Percentiles rank a stretch among this genome's conserved stretches.
phyloP scores from a whole-genome alignment of 2,888 invertebrate genomes.

The Nebria brevicollis region DNA sequence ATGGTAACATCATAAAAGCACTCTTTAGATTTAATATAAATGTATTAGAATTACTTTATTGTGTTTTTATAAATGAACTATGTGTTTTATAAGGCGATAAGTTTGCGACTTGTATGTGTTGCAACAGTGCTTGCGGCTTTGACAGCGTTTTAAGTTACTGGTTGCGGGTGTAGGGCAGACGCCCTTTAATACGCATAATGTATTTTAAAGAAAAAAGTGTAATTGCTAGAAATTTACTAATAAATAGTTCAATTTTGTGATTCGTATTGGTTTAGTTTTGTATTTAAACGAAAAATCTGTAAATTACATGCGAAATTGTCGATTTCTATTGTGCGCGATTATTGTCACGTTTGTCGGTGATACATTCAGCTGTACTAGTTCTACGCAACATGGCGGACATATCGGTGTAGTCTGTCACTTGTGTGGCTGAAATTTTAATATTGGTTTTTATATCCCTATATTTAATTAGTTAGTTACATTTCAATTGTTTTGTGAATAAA shows the following conservation, averaged over 20 bases:
- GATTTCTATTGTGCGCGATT: constrained; percentile 34
- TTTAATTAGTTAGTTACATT: constrained; percentile 38
- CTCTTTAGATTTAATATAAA: not conserved
- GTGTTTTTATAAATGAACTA: no score
- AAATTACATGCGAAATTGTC: constrained; percentile 15
- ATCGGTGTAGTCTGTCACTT: constrained; percentile 47
- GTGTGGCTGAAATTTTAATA: constrained; percentile 44
- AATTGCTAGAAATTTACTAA: constrained; percentile 18
- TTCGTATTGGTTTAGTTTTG: constrained; percentile 14
- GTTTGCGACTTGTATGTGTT: not conserved
- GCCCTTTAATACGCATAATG: constrained; percentile 45
- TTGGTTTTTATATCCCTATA: constrained; percentile 42
- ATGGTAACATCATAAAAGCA: not conserved
- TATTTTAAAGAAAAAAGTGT: constrained; percentile 40
- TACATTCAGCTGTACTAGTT: constrained; percentile 39
- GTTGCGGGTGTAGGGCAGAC: constrained; percentile 46
- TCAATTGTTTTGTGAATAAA: constrained; percentile 39
- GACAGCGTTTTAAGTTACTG: constrained; percentile 45
- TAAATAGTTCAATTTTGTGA: constrained; percentile 36
- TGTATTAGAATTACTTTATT: no score
- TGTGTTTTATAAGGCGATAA: not conserved
- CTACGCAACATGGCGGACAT: constrained; percentile 44
- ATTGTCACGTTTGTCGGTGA: constrained; percentile 33
- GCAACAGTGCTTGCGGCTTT: constrained; percentile 45
- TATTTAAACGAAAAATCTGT: not conserved